These are phyloP conservation scores for Peromyscus leucopus DNA, from an alignment of 2,113 vertebrate genomes.

Conservation along the genomic window DNA sequence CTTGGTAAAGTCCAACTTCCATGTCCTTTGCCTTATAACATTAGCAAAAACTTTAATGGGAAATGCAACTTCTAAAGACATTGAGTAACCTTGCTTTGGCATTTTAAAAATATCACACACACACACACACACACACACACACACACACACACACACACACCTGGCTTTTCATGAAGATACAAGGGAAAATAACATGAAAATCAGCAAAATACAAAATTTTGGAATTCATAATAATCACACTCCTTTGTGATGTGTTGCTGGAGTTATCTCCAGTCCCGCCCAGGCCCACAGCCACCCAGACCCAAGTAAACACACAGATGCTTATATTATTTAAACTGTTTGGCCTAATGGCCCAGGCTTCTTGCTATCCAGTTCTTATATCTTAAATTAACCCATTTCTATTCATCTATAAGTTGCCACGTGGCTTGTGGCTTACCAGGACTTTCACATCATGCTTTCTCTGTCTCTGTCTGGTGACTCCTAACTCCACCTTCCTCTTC, in stretches of 20 bases:
- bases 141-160: background rate
- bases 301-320: no score
- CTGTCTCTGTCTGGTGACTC: no score
- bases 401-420: no score
- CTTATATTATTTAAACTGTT: no score
- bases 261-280: no score
- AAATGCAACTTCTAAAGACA: constrained; percentile 29
- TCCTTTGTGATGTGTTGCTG: background rate
- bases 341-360: no score
- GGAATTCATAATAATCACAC: background rate
- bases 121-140: background rate
- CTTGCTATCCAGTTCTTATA: no score
- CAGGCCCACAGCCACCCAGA: no score
- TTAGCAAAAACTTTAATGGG: background rate
- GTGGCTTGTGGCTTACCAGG: no score
- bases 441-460: no score
- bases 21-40: background rate
- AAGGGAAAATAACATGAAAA: background rate
- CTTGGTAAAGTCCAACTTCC: background rate
- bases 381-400: no score
- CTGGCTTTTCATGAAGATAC: background rate
- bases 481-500: no score
- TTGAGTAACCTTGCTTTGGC: background rate
- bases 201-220: background rate
- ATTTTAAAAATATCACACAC: background rate